Conservation (phyloP, 2,797 vertebrate genomes). For the Gymnoscopelus braueri region DNA sequence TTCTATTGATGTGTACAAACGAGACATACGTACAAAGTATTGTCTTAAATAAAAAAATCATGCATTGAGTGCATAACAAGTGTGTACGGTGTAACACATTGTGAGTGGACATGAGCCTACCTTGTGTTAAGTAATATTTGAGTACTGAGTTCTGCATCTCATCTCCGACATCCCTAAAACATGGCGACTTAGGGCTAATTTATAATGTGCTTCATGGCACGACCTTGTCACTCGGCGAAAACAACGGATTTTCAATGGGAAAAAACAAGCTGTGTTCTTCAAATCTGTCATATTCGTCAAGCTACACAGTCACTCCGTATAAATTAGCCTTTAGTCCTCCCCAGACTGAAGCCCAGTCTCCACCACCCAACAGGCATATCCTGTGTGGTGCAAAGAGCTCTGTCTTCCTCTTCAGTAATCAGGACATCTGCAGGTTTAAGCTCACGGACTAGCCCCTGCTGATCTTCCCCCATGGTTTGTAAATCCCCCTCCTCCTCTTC, state of each 20-base stretch:
- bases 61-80: slow-evolving; percentile 40
- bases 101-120: slow-evolving; percentile 23
- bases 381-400: slow-evolving; percentile 38
- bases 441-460: slow-evolving; percentile 72
- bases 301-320: too few species aligned
- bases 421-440: slow-evolving; percentile 1
- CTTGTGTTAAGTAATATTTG: slow-evolving; percentile 1
- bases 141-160: slow-evolving; percentile 2
- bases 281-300: too few species aligned
- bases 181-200: background rate
- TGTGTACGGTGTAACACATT: slow-evolving; percentile 35
- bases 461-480: slow-evolving; percentile 60
- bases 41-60: slow-evolving; percentile 39
- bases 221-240: too few species aligned
- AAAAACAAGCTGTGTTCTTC: too few species aligned
- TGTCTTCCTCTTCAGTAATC: slow-evolving; percentile 27
- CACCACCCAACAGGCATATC: slow-evolving; percentile 18
- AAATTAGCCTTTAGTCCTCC: background rate
- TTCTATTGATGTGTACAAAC: slow-evolving; percentile 19
- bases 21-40: slow-evolving; percentile 26
- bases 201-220: too few species aligned
- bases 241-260: too few species aligned
- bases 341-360: slow-evolving; percentile 19
- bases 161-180: slow-evolving; percentile 1
- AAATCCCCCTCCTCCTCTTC: slow-evolving; percentile 49